Conservation (phyloP, 2,113 vertebrate genomes). For the Poeciliopsis prolifica region DNA sequence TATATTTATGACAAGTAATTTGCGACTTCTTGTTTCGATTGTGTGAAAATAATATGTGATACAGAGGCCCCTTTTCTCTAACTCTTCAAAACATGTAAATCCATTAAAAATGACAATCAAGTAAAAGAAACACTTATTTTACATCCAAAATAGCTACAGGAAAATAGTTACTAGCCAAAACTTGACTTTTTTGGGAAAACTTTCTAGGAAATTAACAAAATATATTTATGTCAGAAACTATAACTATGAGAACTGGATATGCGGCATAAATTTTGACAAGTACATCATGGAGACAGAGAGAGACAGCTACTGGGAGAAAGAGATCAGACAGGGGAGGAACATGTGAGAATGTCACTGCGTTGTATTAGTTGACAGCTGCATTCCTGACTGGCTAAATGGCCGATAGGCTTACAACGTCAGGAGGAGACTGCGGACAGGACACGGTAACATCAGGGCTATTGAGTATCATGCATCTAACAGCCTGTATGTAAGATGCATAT, state of each 20-base stretch:
- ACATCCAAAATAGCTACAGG: too few species aligned
- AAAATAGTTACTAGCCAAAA: background rate
- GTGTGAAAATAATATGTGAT: too few species aligned
- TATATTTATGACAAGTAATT: too few species aligned
- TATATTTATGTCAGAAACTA: background rate
- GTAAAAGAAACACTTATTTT: too few species aligned
- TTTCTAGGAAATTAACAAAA: background rate
- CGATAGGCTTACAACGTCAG: slow-evolving; percentile 59
- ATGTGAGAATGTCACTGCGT: slow-evolving; percentile 35
- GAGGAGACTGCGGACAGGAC: slow-evolving; percentile 45
- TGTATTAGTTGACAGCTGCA: slow-evolving; percentile 65
- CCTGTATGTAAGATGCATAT: slow-evolving; percentile 24
- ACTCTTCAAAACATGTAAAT: too few species aligned
- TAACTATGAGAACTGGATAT: slow-evolving; percentile 6
- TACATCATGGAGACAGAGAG: slow-evolving; percentile 12
- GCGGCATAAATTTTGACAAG: background rate
- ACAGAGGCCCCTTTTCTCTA: too few species aligned
- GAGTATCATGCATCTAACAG: slow-evolving; percentile 51
- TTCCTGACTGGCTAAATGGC: slow-evolving; percentile 72
- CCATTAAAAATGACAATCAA: too few species aligned
- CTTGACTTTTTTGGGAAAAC: background rate
- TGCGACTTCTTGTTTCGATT: too few species aligned
- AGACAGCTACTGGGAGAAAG: slow-evolving; percentile 5
- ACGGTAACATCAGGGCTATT: slow-evolving; percentile 65
- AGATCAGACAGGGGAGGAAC: slow-evolving; percentile 37